Base-by-base conservation (phyloP, 2,888 invertebrate species). In the Alviniconcha strummeri region DNA sequence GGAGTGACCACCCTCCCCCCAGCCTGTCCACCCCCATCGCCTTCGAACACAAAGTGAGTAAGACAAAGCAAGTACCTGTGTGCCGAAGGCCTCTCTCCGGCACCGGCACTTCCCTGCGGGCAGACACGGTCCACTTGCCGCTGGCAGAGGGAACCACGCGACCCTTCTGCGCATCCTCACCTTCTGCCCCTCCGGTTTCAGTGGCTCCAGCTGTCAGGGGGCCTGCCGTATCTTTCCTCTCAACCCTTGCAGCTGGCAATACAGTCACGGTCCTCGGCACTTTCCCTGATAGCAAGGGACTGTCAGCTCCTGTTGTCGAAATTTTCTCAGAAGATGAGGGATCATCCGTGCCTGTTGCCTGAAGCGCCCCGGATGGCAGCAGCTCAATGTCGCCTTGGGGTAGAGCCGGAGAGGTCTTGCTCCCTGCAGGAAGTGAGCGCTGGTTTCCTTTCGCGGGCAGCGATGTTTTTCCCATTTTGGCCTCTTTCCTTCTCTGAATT, bases 111-210 rank as follows among this genome's bases (percentile, higher is more conserved):
- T 17, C 9, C 17, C 55, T 79, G 5, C 54, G 64, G 56, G 71
- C 5, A 11, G 80, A 80, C 19, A 83, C 80, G 11, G 55, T 54
- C 80, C 74, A 74, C 55, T 80, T 36, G n/a, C 83, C 83, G 55
- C 83, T 84, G 7, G 80, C 55, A 13, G 83, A 80, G 5, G 9
- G 1, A 17, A 76, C 69, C n/a, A 64, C 72, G 17, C 9, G 11
- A 54, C 56, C 15, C 11, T 76, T 19, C 36, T 3, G 36, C 36
- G 36, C 36, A 36, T 3, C 36, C 36, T 36, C 36, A 36, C 36
- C 36, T 36, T 36, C 36, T 36, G 36, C 36, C 36, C 36, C 36
- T 36, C 36, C 36, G 1, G 36, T 83, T 17, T 17, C 17, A 56
- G 55, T 36, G 36, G 17, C 52, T 52, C 3, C n/a, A 8, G 55